Base-by-base conservation (phyloP, 2,797 vertebrate genomes). In the Nothura maculosa region DNA sequence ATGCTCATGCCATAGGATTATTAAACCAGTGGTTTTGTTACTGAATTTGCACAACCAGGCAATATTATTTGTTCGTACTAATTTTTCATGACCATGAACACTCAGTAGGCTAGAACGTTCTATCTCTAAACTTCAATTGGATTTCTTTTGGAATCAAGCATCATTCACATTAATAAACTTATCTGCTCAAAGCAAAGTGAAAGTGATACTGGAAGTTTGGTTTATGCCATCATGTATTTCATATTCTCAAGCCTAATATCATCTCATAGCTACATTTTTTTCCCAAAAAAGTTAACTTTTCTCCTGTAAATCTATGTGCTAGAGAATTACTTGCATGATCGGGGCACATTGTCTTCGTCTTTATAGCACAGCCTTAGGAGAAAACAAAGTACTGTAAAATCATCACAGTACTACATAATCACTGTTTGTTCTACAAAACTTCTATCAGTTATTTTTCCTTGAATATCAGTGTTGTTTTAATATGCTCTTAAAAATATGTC, bases 151-250 rank as follows among this genome's bases (percentile, higher is more conserved):
- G 17, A 87, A 83, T 88, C 38, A 70, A 75, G 74, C 13, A n/a
- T 5, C 61, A 64, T 62, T 63, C 12, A 6, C 32, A 36, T 68
- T 21, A 64, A 40, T 61, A 50, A 12, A 50, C 72, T 42, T 43
- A 80, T 58, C 67, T 74, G 32, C 73, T 69, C 78, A 94, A 94
- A 83, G 34, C 24, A n/a, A n/a, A n/a, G n/a, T n/a, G n/a, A 90
- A 91, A 63, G 19, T 38, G 36, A 82, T 54, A 88, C 5, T 30
- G 64, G 94, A 55, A 8, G 38, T 34, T 28, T 34, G 84, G 48
- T 70, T 94, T 34, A 72, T 8, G 58, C 85, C 28, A 79, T 24
- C 45, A 66, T 32, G 48, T 1, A 42, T 57, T 94, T 93, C 67
- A 43, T 74, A 95, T 72, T 9, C 79, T 6, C 24, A 75, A 57